These are phyloP conservation scores for Aplocera efformata DNA, from an alignment of 2,888 invertebrate species.

Conservation along the genomic window DNA sequence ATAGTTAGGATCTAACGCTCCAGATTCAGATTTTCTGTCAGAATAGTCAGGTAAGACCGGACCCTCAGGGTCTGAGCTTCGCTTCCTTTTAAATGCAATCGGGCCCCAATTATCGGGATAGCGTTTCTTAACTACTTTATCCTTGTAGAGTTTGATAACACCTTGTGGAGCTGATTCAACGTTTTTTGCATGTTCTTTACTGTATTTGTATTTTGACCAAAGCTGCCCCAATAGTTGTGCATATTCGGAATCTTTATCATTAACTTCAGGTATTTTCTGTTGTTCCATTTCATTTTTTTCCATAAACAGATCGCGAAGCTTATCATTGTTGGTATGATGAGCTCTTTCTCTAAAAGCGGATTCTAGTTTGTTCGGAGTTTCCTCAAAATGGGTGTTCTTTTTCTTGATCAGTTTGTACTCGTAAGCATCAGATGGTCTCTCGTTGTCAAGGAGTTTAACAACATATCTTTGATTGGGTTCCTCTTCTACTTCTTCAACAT, in stretches of 20 bases:
- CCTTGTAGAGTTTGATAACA: slow-evolving; percentile 69
- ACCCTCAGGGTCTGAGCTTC: slow-evolving; percentile 59
- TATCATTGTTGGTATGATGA: slow-evolving; percentile 65
- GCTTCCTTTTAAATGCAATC: slow-evolving; percentile 73
- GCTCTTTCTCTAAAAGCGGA: slow-evolving; percentile 70
- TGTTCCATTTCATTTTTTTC: slow-evolving; percentile 56
- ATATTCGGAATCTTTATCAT: slow-evolving; percentile 75
- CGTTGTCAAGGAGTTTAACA: slow-evolving; percentile 59
- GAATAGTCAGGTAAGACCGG: slow-evolving; percentile 52
- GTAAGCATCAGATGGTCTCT: slow-evolving; percentile 74
- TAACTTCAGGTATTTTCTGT: slow-evolving; percentile 49
- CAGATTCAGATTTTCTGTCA: slow-evolving; percentile 44
- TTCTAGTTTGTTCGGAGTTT: slow-evolving; percentile 46
- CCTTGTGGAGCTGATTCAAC: slow-evolving; percentile 60
- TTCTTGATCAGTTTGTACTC: slow-evolving; percentile 79
- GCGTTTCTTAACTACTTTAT: slow-evolving; percentile 70
- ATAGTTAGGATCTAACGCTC: slow-evolving; percentile 49
- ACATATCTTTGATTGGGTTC: slow-evolving; percentile 60
- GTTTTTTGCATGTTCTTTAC: slow-evolving; percentile 55
- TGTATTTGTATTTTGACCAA: slow-evolving; percentile 80
- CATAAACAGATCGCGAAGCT: slow-evolving; percentile 62
- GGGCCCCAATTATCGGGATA: slow-evolving; percentile 74
- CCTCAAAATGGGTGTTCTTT: slow-evolving; percentile 49
- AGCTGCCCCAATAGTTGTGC: slow-evolving; percentile 76
- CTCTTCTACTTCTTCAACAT: slow-evolving; percentile 58